A percentile compares a stretch with the other conserved stretches of the same genome.
phyloP scores from a whole-genome alignment of 2,888 invertebrate genomes.

The Dryobotodes eremita region DNA sequence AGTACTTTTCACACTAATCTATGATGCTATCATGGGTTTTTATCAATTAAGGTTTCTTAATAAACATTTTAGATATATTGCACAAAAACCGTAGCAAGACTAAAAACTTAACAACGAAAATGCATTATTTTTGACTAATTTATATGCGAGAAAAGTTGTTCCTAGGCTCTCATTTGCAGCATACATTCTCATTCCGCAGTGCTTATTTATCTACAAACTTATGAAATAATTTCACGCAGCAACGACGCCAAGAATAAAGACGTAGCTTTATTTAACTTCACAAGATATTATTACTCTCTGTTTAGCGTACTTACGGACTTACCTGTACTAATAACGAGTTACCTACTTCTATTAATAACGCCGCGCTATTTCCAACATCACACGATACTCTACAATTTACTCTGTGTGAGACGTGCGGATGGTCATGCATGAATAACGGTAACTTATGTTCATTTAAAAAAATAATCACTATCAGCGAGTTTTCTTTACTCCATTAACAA shows the following conservation, averaged over 20 bases:
- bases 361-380: slow-evolving; percentile 62
- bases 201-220: slow-evolving; percentile 28
- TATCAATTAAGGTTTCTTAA: slow-evolving; percentile 8
- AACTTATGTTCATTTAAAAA: slow-evolving; percentile 33
- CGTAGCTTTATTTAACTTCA: slow-evolving; percentile 43
- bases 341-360: slow-evolving; percentile 64
- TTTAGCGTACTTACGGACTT: slow-evolving; percentile 53
- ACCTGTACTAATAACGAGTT: slow-evolving; percentile 67
- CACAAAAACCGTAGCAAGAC: neutral
- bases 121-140: neutral
- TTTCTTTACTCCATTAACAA: slow-evolving; percentile 39
- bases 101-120: neutral
- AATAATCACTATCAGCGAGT: slow-evolving; percentile 18
- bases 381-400: slow-evolving; percentile 59
- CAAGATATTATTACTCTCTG: slow-evolving; percentile 55
- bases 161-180: slow-evolving; percentile 13
- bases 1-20: slow-evolving; percentile 25
- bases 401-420: slow-evolving; percentile 42
- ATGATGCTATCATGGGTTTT: slow-evolving; percentile 31
- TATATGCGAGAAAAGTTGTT: neutral
- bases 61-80: neutral
- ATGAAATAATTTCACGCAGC: slow-evolving; percentile 40
- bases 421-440: slow-evolving; percentile 52
- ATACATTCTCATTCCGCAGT: slow-evolving; percentile 15
- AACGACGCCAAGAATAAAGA: slow-evolving; percentile 38